phyloP scores from a whole-genome alignment of 2,113 vertebrate genomes.

The Campylomormyrus tamandua region DNA sequence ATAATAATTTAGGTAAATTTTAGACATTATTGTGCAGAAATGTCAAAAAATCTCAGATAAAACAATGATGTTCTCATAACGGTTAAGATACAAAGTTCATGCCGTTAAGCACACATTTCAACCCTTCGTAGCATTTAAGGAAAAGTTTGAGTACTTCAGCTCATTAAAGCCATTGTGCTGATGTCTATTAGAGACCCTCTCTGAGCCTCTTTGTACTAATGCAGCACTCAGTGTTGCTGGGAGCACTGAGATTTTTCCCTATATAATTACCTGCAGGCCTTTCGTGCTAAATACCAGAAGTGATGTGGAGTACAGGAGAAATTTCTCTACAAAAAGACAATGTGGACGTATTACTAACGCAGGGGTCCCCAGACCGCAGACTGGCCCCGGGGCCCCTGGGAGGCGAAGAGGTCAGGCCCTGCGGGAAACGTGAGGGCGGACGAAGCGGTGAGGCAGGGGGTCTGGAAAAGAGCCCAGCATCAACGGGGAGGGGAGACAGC shows the following conservation, averaged over 20 bases:
- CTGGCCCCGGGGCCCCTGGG: background rate
- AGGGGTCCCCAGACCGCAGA: background rate
- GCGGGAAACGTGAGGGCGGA: background rate
- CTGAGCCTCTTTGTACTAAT: background rate
- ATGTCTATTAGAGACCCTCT: background rate
- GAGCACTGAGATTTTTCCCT: background rate
- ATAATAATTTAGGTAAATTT: background rate
- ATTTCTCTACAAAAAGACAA: background rate
- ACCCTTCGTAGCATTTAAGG: background rate
- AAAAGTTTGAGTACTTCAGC: background rate
- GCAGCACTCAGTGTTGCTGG: background rate
- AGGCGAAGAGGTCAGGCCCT: background rate
- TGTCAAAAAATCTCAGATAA: background rate
- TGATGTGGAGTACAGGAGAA: background rate
- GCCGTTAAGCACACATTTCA: background rate
- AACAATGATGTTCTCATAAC: background rate
- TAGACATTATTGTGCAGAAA: background rate
- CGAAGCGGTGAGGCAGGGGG: background rate
- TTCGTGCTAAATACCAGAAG: background rate
- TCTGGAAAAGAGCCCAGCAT: conserved; percentile 3
- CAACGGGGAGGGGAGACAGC: background rate
- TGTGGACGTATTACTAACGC: background rate
- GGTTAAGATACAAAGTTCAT: background rate
- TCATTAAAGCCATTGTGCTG: background rate
- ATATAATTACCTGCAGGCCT: background rate